phyloP scores from a whole-genome alignment of 1,140 invertebrate species.

The Ips typographus region DNA sequence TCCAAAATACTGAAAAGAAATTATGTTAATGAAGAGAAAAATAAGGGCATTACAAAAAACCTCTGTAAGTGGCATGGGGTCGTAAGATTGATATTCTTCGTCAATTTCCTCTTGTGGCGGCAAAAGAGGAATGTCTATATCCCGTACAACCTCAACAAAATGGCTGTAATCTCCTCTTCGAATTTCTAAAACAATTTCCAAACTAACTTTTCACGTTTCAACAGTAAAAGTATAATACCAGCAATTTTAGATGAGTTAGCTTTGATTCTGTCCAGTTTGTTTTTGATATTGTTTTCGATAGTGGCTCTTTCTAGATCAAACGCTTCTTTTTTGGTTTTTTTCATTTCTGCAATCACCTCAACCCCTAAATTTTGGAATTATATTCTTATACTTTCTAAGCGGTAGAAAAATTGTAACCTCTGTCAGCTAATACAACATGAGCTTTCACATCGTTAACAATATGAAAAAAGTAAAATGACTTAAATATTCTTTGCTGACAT shows the following conservation, averaged over 20 bases:
- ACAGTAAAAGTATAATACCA: not conserved
- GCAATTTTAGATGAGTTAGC: not conserved
- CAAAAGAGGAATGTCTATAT: conserved; percentile 19
- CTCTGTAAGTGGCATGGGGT: conserved; percentile 17
- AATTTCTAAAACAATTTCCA: conserved; percentile 8
- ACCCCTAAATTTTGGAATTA: conserved; percentile 8
- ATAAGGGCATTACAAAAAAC: not conserved
- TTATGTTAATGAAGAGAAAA: not conserved
- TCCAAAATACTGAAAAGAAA: conserved; percentile 8
- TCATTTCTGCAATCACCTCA: conserved; percentile 8
- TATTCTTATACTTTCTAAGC: too few relatives aligned
- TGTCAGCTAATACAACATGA: conserved; percentile 12
- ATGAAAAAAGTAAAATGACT: conserved; percentile 27
- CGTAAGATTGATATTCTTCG: conserved; percentile 21
- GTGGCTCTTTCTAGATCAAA: not conserved
- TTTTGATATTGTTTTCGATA: conserved; percentile 18
- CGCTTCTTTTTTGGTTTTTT: conserved; percentile 2
- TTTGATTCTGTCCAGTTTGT: conserved; percentile 15
- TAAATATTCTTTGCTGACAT: conserved; percentile 26
- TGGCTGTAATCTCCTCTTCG: not conserved
- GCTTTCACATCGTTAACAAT: conserved; percentile 24
- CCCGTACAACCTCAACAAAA: conserved; percentile 1
- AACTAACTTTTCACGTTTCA: not conserved
- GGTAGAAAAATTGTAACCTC: conserved; percentile 9
- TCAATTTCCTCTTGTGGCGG: not conserved